Conservation (phyloP, 2,797 vertebrate genomes). For the Mus minutoides region DNA sequence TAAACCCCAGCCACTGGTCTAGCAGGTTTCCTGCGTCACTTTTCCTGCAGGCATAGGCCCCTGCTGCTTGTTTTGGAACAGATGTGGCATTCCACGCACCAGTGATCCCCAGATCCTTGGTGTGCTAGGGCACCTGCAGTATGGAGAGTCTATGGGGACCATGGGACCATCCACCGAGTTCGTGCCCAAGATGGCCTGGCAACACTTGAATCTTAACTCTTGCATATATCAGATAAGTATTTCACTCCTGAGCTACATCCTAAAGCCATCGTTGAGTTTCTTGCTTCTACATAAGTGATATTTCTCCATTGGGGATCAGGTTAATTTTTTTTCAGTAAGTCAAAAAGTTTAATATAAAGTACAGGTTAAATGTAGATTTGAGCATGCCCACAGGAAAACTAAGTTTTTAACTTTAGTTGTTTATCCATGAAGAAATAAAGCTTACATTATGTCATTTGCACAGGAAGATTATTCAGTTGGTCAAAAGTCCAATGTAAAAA, state of each 20-base stretch:
- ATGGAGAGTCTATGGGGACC: too few relatives aligned
- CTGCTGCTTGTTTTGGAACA: too few relatives aligned
- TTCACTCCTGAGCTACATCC: neutral
- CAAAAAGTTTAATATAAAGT: neutral
- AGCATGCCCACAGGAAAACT: neutral
- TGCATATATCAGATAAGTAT: neutral
- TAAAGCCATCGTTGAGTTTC: neutral
- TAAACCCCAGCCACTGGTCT: too few relatives aligned
- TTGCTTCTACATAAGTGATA: neutral
- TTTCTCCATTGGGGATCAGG: neutral
- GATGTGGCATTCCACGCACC: too few relatives aligned
- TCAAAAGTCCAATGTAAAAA: neutral
- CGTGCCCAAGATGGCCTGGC: too few relatives aligned
- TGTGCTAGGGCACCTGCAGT: too few relatives aligned
- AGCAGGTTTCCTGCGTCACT: too few relatives aligned
- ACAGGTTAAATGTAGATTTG: neutral
- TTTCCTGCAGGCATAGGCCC: too few relatives aligned
- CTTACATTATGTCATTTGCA: neutral
- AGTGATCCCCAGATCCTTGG: too few relatives aligned
- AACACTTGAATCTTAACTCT: neutral
- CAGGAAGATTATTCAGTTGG: neutral
- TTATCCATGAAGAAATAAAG: neutral
- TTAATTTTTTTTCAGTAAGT: conserved; percentile 5
- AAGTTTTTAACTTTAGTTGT: neutral
- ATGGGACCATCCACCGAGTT: too few relatives aligned